Conservation (phyloP, 2,113 vertebrate genomes). For the Paralichthys olivaceus region DNA sequence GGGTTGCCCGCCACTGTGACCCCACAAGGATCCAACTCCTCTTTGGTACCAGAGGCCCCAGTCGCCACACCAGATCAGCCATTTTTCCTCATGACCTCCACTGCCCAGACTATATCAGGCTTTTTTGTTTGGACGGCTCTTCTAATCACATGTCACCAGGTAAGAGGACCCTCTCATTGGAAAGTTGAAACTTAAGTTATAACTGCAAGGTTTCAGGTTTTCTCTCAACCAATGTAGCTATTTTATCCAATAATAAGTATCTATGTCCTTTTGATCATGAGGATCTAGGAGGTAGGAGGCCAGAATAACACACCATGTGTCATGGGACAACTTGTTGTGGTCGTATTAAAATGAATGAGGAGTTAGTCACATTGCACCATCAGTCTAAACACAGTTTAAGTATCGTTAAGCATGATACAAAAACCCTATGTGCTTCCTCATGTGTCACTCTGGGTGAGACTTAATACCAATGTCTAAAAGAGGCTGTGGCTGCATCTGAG, state of each 20-base stretch:
- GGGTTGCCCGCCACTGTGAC: conserved; percentile 67
- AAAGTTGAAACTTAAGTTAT: background rate
- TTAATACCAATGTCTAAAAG: background rate
- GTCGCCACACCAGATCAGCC: conserved; percentile 87
- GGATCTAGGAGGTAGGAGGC: background rate
- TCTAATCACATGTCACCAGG: conserved; percentile 97
- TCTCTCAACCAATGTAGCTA: background rate
- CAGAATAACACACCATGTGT: background rate
- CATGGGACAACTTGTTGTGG: background rate
- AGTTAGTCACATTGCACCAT: background rate
- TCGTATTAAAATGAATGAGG: background rate
- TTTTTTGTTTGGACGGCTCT: conserved; percentile 97
- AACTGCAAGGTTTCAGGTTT: background rate
- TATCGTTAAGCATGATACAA: background rate
- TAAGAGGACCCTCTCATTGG: conserved; percentile 57
- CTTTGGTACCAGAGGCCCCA: conserved; percentile 83
- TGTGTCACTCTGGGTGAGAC: background rate
- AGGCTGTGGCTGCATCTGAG: background rate
- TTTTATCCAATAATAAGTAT: background rate
- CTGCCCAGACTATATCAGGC: conserved; percentile 93
- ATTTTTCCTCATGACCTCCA: conserved; percentile 94
- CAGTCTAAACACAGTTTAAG: background rate
- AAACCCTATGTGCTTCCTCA: background rate
- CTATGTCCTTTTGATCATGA: too few relatives aligned
- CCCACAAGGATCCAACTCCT: conserved; percentile 81